These are phyloP conservation scores for Heteronetta atricapilla DNA, from an alignment of 2,113 vertebrate genomes.

Conservation along the genomic window DNA sequence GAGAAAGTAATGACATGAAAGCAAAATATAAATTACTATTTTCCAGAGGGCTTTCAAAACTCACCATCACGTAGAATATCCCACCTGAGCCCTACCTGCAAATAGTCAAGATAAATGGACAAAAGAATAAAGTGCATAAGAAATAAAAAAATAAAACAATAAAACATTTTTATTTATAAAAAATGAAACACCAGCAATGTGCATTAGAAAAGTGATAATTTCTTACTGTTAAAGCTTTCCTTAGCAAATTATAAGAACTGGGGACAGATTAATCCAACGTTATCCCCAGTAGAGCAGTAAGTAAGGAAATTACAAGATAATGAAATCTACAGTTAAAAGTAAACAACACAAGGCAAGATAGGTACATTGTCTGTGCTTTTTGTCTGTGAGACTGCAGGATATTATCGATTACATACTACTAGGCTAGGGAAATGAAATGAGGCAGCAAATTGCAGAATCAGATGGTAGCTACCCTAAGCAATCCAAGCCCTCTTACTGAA, in stretches of 20 bases:
- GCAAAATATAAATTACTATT: not conserved
- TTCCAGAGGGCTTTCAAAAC: not conserved
- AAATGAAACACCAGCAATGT: not conserved
- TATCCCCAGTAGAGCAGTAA: not conserved
- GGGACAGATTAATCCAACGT: not conserved
- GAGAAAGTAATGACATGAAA: not conserved
- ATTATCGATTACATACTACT: not conserved
- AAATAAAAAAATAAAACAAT: not conserved
- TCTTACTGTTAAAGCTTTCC: not conserved
- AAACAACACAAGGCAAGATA: not conserved
- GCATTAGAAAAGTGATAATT: not conserved
- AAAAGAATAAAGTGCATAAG: not conserved
- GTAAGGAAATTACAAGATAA: slow-evolving; percentile 20
- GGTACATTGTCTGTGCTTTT: not conserved
- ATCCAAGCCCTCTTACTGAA: not conserved
- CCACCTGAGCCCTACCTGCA: not conserved
- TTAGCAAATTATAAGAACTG: not conserved
- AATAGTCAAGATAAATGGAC: not conserved
- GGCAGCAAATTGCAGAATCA: not conserved
- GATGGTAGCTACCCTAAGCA: not conserved
- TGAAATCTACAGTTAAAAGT: slow-evolving; percentile 5
- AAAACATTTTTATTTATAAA: no score
- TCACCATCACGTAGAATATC: not conserved
- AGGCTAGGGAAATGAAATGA: slow-evolving; percentile 19
- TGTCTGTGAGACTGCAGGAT: not conserved